Percentiles rank a stretch among this genome's conserved stretches.
phyloP scores from a whole-genome alignment of 2,113 vertebrate genomes.

The Boleophthalmus pectinirostris region DNA sequence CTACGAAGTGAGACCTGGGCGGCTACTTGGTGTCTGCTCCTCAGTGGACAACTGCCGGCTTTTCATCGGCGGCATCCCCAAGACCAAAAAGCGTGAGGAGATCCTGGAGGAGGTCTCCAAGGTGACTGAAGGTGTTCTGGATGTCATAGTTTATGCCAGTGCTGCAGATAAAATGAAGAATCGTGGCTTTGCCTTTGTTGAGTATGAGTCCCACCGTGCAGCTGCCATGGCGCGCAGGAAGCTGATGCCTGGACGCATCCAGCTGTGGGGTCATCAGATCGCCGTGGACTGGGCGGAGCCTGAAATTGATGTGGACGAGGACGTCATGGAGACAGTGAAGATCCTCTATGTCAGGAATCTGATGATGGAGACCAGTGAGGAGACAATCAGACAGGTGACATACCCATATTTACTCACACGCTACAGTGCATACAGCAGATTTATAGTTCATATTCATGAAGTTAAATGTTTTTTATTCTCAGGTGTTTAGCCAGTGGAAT shows the following conservation, averaged over 20 bases:
- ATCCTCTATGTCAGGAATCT: constrained; percentile 98
- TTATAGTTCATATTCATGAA: background rate
- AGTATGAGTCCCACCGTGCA: constrained; percentile 96
- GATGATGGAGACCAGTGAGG: constrained; percentile 98
- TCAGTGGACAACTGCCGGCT: constrained; percentile 99
- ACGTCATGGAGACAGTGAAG: constrained; percentile 98
- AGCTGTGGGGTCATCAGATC: constrained; percentile 98
- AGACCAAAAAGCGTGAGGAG: constrained; percentile 99
- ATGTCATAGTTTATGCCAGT: constrained; percentile 97
- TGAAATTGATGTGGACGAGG: constrained; percentile 97
- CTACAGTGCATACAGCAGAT: background rate
- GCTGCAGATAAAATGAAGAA: constrained; percentile 99
- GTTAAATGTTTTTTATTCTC: constrained; percentile 9
- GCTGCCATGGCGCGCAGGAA: constrained; percentile 98
- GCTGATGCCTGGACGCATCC: constrained; percentile 96
- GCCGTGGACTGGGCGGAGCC: constrained; percentile 99
- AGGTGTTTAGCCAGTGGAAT: constrained; percentile 94
- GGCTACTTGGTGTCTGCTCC: constrained; percentile 94
- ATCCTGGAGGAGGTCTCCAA: constrained; percentile 98
- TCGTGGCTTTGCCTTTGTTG: constrained; percentile 96
- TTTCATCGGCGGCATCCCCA: constrained; percentile 98
- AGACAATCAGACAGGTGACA: constrained; percentile 88
- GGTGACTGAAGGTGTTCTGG: constrained; percentile 95
- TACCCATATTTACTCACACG: background rate
- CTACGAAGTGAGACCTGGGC: constrained; percentile 92